Conservation (phyloP, 1,140 invertebrate genomes). For the Trypoxylus dichotomus region DNA sequence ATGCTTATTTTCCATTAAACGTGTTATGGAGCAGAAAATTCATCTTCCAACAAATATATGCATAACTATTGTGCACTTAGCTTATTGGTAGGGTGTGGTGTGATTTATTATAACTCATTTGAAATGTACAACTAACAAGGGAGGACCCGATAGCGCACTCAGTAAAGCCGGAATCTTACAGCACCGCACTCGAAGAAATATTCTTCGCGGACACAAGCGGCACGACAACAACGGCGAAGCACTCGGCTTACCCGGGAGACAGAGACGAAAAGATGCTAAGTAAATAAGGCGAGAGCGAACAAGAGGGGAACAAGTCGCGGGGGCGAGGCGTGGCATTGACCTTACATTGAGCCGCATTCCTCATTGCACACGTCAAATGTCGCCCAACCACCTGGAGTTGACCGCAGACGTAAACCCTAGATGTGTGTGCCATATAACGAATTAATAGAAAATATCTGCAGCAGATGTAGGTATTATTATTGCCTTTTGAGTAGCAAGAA, state of each 20-base stretch:
- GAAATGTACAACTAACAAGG: neutral
- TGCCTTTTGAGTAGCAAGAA: neutral
- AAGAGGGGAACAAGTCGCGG: slow-evolving; percentile 10
- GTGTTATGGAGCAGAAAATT: neutral
- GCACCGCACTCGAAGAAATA: neutral
- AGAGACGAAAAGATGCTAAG: slow-evolving; percentile 3
- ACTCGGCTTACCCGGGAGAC: neutral
- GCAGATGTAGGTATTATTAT: neutral
- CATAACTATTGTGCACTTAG: neutral
- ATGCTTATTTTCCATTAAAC: neutral
- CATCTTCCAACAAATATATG: neutral
- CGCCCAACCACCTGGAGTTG: slow-evolving; percentile 28
- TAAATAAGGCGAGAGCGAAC: slow-evolving; percentile 13
- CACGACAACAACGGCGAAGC: neutral
- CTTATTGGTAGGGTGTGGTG: slow-evolving; percentile 10
- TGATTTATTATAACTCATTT: neutral
- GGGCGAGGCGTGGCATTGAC: slow-evolving; percentile 38
- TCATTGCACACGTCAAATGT: slow-evolving; percentile 27
- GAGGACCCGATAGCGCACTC: neutral
- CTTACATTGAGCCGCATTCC: slow-evolving; percentile 33
- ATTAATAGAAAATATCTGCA: neutral
- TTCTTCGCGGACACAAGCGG: neutral
- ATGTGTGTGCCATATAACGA: neutral
- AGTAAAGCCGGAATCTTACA: neutral
- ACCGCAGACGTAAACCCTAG: slow-evolving; percentile 3